phyloP scores from a whole-genome alignment of 1,140 invertebrate species.

The Atta colombica region DNA sequence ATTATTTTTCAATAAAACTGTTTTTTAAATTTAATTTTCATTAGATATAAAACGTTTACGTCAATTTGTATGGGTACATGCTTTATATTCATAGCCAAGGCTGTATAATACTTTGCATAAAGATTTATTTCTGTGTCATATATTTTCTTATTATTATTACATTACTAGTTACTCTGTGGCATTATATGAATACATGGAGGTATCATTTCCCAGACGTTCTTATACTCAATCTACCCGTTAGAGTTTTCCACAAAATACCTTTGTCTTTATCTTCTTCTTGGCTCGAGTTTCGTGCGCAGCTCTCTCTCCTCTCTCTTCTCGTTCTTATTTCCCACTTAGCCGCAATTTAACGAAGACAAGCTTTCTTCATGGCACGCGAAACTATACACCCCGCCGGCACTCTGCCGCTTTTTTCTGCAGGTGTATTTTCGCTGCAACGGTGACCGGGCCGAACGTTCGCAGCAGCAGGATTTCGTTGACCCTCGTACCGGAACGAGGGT shows the following conservation, averaged over 20 bases:
- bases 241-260: neutral
- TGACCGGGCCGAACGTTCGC: slow-evolving; percentile 89
- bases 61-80: no score
- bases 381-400: slow-evolving; percentile 7
- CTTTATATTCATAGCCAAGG: no score
- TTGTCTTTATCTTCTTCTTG: neutral
- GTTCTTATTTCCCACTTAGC: slow-evolving; percentile 68
- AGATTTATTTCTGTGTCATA: neutral
- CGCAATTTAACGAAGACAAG: slow-evolving; percentile 46
- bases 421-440: slow-evolving; percentile 96
- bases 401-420: slow-evolving; percentile 79
- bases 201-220: slow-evolving; percentile 1
- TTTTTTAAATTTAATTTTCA: no score
- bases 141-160: neutral
- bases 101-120: neutral
- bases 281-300: neutral
- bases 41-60: no score
- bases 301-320: neutral
- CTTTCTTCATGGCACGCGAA: slow-evolving; percentile 50
- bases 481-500: slow-evolving; percentile 95
- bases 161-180: neutral
- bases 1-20: no score
- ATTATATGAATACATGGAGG: neutral
- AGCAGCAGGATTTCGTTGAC: slow-evolving; percentile 91
- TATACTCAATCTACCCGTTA: neutral